Conservation (phyloP, 2,113 vertebrate species). For the Rousettus leschenaultii region DNA sequence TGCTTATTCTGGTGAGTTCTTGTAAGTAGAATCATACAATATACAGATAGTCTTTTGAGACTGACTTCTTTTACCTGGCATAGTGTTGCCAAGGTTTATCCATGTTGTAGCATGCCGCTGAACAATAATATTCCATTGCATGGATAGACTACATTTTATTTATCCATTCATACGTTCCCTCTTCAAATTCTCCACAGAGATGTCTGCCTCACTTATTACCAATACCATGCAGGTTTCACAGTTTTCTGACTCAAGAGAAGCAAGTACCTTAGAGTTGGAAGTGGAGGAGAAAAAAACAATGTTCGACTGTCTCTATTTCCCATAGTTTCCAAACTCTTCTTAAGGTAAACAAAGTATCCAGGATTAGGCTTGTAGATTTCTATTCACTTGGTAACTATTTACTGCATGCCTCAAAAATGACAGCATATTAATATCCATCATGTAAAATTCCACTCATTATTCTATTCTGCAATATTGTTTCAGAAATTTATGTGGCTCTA, state of each 20-base stretch:
- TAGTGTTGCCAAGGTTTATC: not conserved
- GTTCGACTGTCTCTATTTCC: not conserved
- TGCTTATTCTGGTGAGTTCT: not conserved
- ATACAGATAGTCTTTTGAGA: not conserved
- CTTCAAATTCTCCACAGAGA: not conserved
- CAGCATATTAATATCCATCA: not conserved
- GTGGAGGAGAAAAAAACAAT: not conserved
- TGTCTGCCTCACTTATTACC: not conserved
- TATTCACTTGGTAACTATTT: not conserved
- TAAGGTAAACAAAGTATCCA: not conserved
- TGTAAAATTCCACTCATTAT: not conserved
- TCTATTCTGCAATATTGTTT: not conserved
- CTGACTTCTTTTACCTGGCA: not conserved
- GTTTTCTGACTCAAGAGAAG: not conserved
- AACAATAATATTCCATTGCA: not conserved
- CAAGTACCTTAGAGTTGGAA: not conserved
- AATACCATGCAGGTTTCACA: not conserved
- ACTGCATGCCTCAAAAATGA: not conserved
- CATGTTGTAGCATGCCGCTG: too few relatives aligned
- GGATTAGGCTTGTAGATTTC: not conserved
- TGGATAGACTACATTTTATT: not conserved
- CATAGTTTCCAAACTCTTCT: not conserved
- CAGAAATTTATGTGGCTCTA: not conserved
- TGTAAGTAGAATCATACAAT: not conserved
- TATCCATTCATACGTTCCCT: not conserved